A percentile compares a stretch with the other conserved stretches of the same genome.
These are phyloP conservation scores for Rhinophrynus dorsalis DNA, from an alignment of 2,797 vertebrate genomes.

Conservation along the genomic window DNA sequence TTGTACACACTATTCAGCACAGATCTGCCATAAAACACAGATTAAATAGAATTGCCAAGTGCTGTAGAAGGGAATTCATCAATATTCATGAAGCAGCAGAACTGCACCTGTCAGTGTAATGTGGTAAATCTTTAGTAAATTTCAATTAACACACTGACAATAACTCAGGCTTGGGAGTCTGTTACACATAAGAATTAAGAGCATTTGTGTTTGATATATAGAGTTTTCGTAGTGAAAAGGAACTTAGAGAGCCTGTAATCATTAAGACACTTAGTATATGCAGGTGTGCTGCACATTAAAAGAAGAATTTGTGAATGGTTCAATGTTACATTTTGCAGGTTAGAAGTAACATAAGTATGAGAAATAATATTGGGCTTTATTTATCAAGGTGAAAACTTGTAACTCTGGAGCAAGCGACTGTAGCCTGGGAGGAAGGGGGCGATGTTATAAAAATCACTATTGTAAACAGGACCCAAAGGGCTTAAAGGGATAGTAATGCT, in stretches of 20 bases:
- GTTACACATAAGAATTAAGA: background rate
- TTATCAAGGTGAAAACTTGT: no score
- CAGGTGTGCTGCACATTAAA: background rate
- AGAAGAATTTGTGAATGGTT: background rate
- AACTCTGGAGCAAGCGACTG: no score
- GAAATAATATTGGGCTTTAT: no score
- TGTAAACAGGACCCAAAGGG: no score
- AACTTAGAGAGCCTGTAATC: background rate
- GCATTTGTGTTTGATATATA: background rate
- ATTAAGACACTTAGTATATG: background rate
- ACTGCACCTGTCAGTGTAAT: slow-evolving; percentile 18
- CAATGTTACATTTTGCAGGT: no score
- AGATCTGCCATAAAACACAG: background rate
- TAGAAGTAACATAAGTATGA: no score
- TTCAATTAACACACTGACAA: slow-evolving; percentile 16
- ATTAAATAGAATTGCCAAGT: slow-evolving; percentile 11
- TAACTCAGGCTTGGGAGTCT: background rate
- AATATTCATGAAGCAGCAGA: slow-evolving; percentile 15
- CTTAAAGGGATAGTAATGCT: no score
- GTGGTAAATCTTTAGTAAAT: slow-evolving; percentile 35
- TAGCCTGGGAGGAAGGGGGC: no score
- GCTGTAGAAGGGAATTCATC: slow-evolving; percentile 10
- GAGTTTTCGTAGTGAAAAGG: background rate
- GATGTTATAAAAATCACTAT: no score
- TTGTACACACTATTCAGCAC: background rate